Evolutionary conservation across 2,797 vertebrate species (phyloP).

Genomic region (Euphonia xanthogaster): DNA sequence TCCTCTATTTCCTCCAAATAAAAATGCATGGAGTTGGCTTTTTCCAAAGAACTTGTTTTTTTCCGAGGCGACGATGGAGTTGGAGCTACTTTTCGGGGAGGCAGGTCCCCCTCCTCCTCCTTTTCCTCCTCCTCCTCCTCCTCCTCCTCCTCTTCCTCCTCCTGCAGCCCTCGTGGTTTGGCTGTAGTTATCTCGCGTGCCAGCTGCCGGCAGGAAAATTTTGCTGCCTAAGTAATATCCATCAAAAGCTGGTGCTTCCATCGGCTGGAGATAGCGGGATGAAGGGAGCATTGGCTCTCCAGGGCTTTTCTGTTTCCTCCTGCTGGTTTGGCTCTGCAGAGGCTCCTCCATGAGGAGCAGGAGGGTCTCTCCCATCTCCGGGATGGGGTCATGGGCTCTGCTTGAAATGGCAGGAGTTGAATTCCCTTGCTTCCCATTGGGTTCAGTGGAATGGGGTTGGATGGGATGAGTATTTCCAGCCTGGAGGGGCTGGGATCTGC

Average conservation of each 20-base stretch:
- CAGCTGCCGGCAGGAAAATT: not conserved
- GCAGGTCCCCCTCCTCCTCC: not conserved
- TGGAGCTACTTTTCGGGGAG: not conserved
- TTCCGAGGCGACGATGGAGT: not conserved
- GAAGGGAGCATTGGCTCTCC: not conserved
- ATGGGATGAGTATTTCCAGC: not conserved
- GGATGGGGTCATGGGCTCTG: not conserved
- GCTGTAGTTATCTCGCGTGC: not conserved
- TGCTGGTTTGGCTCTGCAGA: not conserved
- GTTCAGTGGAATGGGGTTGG: not conserved
- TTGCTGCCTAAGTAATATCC: not conserved
- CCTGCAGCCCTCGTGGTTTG: not conserved
- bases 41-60: conserved; percentile 4
- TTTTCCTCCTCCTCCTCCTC: not conserved
- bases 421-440: accelerated
- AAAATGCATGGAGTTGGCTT: not conserved
- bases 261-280: not conserved
- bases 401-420: not conserved
- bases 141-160: not conserved
- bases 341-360: not conserved
- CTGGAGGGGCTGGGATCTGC: not conserved
- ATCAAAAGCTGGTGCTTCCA: not conserved
- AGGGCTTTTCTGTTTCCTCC: not conserved
- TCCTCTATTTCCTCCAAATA: not conserved
- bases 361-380: accelerated